Base-by-base conservation (phyloP, 2,888 invertebrate species). In the Clivina fossor region DNA sequence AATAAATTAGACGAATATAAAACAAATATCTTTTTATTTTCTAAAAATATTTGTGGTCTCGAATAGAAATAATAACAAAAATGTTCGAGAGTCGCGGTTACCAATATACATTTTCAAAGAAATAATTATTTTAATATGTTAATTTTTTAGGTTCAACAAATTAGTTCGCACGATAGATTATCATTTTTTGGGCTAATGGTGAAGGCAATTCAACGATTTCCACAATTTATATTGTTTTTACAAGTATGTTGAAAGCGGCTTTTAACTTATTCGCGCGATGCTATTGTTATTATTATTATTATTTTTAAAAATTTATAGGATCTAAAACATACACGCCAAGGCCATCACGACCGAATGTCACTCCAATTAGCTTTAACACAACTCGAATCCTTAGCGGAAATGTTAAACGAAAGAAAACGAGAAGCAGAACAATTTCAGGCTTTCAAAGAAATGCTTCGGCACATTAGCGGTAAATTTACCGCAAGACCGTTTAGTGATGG, bases 131-230 rank as follows among this genome's bases (percentile, higher is more conserved):
- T n/a, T n/a, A n/a, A 15, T 1, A 49, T 37, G 26, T 38, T 58
- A 58, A 58, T 57, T 62, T 69, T 74, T 62, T 80, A 93, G 83
- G 89, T 91, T 67, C 92, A 93, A 74, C 93, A 94, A 78, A 90
- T 91, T 71, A 90, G 88, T 67, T 91, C 93, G 4, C 88, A 89
- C 71, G 94, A 95, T 76, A 81, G 93, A 64, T 79, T 96, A 58
- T 93, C 93, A 55, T 90, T 96, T 76, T 94, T 95, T 72, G 96
- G 93, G 26, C 80, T 96, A 62, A 95, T 96, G 94, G 94, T 96
- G 61, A 91, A 90, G 69, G 90, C 90, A 1, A 93, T 96, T 55
- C 96, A 96, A 74, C 81, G 96, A 76, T 96, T 96, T 78, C 96
- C 96, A 24, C 96, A 96, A 75, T 96, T 96, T 71, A 96, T 96